These are phyloP conservation scores for Haemorhous mexicanus DNA, from an alignment of 2,113 vertebrate species.

Conservation along the genomic window DNA sequence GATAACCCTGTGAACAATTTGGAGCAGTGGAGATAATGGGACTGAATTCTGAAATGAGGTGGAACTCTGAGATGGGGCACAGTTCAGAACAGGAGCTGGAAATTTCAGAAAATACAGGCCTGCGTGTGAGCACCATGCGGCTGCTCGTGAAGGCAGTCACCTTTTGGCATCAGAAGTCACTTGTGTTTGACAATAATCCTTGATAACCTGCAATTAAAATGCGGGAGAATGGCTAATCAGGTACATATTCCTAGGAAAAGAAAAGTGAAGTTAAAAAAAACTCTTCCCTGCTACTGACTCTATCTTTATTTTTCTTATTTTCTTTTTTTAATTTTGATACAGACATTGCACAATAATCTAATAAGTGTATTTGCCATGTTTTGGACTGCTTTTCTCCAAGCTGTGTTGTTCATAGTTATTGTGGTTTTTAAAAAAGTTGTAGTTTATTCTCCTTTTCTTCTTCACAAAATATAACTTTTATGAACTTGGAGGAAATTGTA, in stretches of 20 bases:
- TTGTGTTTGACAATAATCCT: slow-evolving; percentile 36
- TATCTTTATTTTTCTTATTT: neutral
- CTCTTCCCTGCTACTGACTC: neutral
- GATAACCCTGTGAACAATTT: slow-evolving; percentile 71
- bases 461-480: neutral
- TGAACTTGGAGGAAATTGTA: neutral
- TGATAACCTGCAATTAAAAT: slow-evolving; percentile 38
- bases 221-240: neutral
- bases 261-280: neutral
- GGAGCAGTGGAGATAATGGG: slow-evolving; percentile 70
- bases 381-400: neutral
- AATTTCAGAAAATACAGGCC: slow-evolving; percentile 17
- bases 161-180: slow-evolving; percentile 46
- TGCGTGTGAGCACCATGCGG: neutral
- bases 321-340: neutral
- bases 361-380: neutral
- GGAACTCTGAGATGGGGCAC: slow-evolving; percentile 63
- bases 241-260: neutral
- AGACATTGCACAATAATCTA: neutral
- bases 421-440: neutral
- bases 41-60: slow-evolving; percentile 70
- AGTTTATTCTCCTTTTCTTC: neutral
- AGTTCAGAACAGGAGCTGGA: slow-evolving; percentile 60
- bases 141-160: slow-evolving; percentile 31
- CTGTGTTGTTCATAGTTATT: neutral